Evolutionary conservation across 2,113 vertebrate species (phyloP).

Genomic region (Cromileptes altivelis): DNA sequence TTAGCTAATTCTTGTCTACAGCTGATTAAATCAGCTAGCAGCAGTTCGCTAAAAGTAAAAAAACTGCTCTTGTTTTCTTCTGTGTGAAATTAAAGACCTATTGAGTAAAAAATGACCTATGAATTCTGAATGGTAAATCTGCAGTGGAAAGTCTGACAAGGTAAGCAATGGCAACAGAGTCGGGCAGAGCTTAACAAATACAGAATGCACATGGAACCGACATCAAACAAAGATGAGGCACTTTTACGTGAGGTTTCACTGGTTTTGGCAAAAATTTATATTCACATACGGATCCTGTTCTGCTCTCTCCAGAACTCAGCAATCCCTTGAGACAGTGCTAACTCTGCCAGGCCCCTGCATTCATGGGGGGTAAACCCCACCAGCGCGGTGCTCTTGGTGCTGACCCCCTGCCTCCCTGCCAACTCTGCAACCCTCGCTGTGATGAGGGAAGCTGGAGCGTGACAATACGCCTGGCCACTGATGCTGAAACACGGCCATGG

Average conservation of each 20-base stretch:
- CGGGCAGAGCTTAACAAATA: not conserved
- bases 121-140: not conserved
- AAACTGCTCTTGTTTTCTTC: not conserved
- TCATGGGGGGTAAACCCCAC: slow-evolving; percentile 83
- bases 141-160: not conserved
- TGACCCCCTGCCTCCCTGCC: slow-evolving; percentile 65
- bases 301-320: slow-evolving; percentile 84
- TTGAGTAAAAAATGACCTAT: not conserved
- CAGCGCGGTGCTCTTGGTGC: slow-evolving; percentile 72
- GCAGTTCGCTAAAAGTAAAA: not conserved
- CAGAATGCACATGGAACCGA: not conserved
- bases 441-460: slow-evolving; percentile 76
- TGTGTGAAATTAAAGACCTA: not conserved
- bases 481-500: slow-evolving; percentile 70
- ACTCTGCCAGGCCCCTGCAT: slow-evolving; percentile 80
- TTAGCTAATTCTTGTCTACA: not conserved
- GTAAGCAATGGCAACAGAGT: not conserved
- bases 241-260: not conserved
- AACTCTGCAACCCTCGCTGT: slow-evolving; percentile 78
- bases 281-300: slow-evolving; percentile 78
- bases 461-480: slow-evolving; percentile 72
- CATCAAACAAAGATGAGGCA: not conserved
- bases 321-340: slow-evolving; percentile 75
- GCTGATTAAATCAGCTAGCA: not conserved
- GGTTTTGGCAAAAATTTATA: not conserved